Conservation (phyloP, 2,888 invertebrate species). For the Ormyrus pomaceus region DNA sequence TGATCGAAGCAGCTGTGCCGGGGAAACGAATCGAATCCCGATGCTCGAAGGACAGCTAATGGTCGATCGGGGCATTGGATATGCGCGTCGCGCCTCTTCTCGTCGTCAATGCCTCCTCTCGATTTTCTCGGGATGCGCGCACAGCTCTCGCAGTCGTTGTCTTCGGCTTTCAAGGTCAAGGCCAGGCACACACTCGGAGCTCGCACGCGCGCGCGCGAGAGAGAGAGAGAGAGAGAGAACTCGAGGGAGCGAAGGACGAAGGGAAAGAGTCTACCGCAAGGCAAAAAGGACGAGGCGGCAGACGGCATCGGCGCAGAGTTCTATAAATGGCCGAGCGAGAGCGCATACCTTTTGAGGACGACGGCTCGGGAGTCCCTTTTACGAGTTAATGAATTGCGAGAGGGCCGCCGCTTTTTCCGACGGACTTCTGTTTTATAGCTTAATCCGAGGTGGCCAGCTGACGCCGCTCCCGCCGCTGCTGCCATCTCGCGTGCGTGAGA, state of each 20-base stretch:
- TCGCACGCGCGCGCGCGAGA: not conserved
- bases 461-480: too few relatives aligned
- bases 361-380: constrained; percentile 1
- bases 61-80: constrained; percentile 10
- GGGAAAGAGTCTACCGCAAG: too few relatives aligned
- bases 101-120: not conserved
- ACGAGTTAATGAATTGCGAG: constrained; percentile 37
- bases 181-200: constrained; percentile 59
- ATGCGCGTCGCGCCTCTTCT: not conserved
- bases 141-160: constrained; percentile 62
- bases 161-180: constrained; percentile 67
- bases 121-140: not conserved
- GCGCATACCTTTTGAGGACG: constrained; percentile 22
- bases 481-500: too few relatives aligned
- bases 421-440: constrained; percentile 32
- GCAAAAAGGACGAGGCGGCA: constrained; percentile 10
- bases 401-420: not conserved
- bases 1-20: not conserved
- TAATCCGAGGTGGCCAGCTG: constrained; percentile 4
- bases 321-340: constrained; percentile 39
- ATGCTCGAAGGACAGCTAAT: constrained; percentile 28
- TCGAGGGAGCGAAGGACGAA: not conserved
- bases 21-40: constrained; percentile 1
- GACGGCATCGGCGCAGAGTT: not conserved
- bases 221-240: not conserved